phyloP scores from a whole-genome alignment of 2,888 invertebrate species.

The Cyrtodaria siliqua region DNA sequence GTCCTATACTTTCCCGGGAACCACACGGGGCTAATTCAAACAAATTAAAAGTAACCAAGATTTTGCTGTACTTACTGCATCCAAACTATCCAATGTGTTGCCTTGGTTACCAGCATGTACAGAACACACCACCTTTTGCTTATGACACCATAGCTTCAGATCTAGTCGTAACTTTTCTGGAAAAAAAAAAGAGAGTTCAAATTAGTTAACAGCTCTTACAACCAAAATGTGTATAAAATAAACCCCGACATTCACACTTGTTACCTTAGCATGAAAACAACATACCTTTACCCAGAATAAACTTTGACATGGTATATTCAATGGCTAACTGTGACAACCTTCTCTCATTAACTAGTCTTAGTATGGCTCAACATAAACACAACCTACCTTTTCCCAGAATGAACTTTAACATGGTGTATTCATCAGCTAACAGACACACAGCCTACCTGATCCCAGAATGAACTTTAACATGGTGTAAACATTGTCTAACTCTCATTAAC shows the following conservation, averaged over 20 bases:
- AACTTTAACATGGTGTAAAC: conserved; percentile 53
- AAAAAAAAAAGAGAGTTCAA: conserved; percentile 10
- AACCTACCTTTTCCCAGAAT: conserved; percentile 54
- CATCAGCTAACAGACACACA: conserved; percentile 50
- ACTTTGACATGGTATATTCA: conserved; percentile 48
- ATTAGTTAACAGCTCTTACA: too few relatives aligned
- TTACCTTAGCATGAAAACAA: too few relatives aligned
- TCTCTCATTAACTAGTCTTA: too few relatives aligned
- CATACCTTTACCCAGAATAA: conserved; percentile 39
- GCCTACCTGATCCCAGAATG: conserved; percentile 9
- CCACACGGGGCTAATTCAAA: too few relatives aligned
- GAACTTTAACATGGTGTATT: conserved; percentile 48
- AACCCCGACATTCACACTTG: too few relatives aligned
- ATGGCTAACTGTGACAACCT: conserved; percentile 43
- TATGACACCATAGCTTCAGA: conserved; percentile 64
- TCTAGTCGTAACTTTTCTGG: conserved; percentile 18
- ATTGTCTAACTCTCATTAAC: conserved; percentile 38
- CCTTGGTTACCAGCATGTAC: conserved; percentile 42
- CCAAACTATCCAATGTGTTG: conserved; percentile 37
- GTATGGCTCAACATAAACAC: too few relatives aligned
- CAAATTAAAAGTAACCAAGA: too few relatives aligned
- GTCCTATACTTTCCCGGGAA: too few relatives aligned
- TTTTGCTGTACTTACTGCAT: conserved; percentile 42
- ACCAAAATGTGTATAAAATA: too few relatives aligned
- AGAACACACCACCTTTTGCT: conserved; percentile 61